Conservation (phyloP, 2,113 vertebrate genomes). For the Chrysemys picta region DNA sequence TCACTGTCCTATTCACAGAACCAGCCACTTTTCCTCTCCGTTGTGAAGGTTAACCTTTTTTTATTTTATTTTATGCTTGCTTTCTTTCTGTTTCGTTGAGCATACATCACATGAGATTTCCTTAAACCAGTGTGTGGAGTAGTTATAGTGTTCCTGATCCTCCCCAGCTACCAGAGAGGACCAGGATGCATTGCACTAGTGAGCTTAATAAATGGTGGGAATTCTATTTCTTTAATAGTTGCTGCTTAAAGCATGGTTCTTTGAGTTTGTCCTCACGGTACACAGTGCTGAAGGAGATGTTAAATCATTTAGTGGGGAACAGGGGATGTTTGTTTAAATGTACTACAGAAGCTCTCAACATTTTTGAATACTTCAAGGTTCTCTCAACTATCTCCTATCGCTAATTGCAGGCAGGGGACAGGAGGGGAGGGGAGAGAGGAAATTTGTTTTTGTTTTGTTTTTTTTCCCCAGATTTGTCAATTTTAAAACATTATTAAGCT, state of each 20-base stretch:
- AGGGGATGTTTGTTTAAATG: neutral
- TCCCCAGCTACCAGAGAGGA: neutral
- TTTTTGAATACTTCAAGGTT: neutral
- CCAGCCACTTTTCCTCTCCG: fast-evolving
- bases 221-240: neutral
- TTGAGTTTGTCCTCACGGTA: neutral
- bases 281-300: too few species aligned
- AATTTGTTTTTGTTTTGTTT: neutral
- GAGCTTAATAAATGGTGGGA: neutral
- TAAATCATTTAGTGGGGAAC: neutral
- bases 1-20: fast-evolving
- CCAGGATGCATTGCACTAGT: neutral
- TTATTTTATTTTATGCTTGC: neutral
- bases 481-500: neutral
- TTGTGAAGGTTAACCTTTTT: neutral
- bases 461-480: neutral
- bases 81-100: neutral
- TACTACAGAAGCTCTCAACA: neutral
- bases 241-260: neutral
- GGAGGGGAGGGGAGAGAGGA: neutral
- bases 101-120: fast-evolving
- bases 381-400: neutral
- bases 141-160: neutral
- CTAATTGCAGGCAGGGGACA: neutral
- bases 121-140: neutral